Conservation (phyloP, 1,140 invertebrate genomes). For the Procambarus clarkii region DNA sequence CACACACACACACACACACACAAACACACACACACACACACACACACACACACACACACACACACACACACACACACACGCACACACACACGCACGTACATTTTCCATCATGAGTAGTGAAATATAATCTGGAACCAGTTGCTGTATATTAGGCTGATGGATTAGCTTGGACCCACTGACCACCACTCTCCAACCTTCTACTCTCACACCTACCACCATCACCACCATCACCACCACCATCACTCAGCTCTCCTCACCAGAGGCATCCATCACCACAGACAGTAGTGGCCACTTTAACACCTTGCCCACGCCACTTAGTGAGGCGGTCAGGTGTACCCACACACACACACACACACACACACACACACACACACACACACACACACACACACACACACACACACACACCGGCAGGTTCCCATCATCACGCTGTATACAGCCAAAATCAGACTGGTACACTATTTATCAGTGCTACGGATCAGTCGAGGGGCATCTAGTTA, state of each 20-base stretch:
- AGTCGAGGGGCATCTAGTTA: too few species aligned
- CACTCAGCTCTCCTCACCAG: too few species aligned
- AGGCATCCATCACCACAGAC: constrained; percentile 13
- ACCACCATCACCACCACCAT: too few species aligned
- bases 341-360: constrained; percentile 21
- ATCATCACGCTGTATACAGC: too few species aligned
- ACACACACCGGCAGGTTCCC: too few species aligned
- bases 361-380: constrained; percentile 22
- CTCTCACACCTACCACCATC: background rate
- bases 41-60: constrained; percentile 15
- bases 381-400: constrained; percentile 5
- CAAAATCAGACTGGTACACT: too few species aligned
- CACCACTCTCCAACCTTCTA: background rate
- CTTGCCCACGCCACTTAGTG: constrained; percentile 27
- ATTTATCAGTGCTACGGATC: too few species aligned
- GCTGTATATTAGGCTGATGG: constrained; percentile 1
- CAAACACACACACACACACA: background rate
- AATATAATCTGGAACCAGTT: background rate
- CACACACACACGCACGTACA: background rate
- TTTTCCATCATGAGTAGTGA: constrained; percentile 16
- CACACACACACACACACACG: constrained; percentile 33
- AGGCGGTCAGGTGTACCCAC: background rate
- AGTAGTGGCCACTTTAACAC: constrained; percentile 32
- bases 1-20: background rate
- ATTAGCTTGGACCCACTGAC: background rate